Evolutionary conservation across 1,140 invertebrate genomes (phyloP).

Genomic region (Drosophila oshimai): DNA sequence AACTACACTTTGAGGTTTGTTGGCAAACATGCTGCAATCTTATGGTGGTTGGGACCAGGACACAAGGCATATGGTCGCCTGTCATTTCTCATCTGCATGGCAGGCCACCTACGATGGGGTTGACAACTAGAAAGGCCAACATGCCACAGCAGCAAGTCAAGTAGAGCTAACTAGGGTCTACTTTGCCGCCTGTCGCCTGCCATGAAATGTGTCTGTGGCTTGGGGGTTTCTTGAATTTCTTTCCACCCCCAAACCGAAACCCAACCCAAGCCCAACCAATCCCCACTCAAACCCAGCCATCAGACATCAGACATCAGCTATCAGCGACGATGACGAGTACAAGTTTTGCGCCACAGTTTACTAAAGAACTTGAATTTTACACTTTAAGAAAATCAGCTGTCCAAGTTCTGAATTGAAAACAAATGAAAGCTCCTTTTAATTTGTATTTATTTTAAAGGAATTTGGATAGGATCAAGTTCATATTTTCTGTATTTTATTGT

Average conservation of each 20-base stretch:
- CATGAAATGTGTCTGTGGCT: slow-evolving; percentile 59
- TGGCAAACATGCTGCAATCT: slow-evolving; percentile 19
- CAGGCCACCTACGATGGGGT: slow-evolving; percentile 21
- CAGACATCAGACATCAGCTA: slow-evolving; percentile 15
- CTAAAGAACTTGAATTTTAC: neutral
- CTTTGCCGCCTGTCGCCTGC: slow-evolving; percentile 34
- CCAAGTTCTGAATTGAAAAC: too few relatives aligned
- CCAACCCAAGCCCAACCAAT: neutral
- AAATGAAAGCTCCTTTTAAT: neutral
- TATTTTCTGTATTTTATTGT: too few relatives aligned
- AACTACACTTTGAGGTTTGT: slow-evolving; percentile 10
- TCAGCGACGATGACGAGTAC: slow-evolving; percentile 49
- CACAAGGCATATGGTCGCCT: slow-evolving; percentile 52
- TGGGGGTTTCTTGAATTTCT: slow-evolving; percentile 15
- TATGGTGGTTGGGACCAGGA: neutral
- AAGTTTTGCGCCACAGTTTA: slow-evolving; percentile 43
- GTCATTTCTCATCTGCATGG: slow-evolving; percentile 37
- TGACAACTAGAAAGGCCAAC: slow-evolving; percentile 58
- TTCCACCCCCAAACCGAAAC: neutral
- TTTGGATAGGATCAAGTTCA: too few relatives aligned
- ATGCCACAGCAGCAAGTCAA: slow-evolving; percentile 25
- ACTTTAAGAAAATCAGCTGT: slow-evolving; percentile 2
- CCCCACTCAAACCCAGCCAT: neutral
- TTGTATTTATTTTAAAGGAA: too few relatives aligned
- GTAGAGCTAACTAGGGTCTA: slow-evolving; percentile 37